Percentiles rank a stretch among this genome's conserved stretches.
Evolutionary conservation across 2,113 vertebrate genomes (phyloP).

Genomic region (Dinomys branickii): DNA sequence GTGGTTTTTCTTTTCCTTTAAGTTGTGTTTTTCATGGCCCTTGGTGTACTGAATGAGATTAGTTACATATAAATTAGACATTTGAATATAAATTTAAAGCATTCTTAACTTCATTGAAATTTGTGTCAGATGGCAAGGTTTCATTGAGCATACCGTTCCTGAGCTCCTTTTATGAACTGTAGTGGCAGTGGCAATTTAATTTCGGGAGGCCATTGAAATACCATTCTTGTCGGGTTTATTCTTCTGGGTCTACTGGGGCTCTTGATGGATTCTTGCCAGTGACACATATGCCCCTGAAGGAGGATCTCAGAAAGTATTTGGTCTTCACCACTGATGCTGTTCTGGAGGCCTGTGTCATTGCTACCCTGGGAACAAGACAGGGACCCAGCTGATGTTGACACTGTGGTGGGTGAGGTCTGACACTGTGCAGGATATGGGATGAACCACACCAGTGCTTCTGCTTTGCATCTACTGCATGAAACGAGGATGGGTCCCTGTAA

Average conservation of each 20-base stretch:
- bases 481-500: neutral
- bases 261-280: neutral
- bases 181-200: neutral
- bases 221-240: neutral
- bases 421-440: rapidly evolving
- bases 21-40: neutral
- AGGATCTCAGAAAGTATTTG: neutral
- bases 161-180: neutral
- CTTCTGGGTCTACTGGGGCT: neutral
- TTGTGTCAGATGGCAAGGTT: neutral
- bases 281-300: too few relatives aligned
- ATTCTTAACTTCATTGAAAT: neutral
- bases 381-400: rapidly evolving
- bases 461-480: neutral
- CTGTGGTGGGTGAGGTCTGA: neutral
- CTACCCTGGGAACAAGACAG: rapidly evolving
- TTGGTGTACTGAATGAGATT: neutral
- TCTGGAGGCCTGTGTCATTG: too few relatives aligned
- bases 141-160: neutral
- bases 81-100: neutral
- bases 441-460: neutral
- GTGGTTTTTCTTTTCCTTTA: neutral
- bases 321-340: neutral
- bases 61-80: neutral
- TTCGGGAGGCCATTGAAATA: neutral